A percentile compares a stretch with the other conserved stretches of the same genome.
phyloP scores from a whole-genome alignment of 1,140 invertebrate species.

The Temnothorax nylanderi region DNA sequence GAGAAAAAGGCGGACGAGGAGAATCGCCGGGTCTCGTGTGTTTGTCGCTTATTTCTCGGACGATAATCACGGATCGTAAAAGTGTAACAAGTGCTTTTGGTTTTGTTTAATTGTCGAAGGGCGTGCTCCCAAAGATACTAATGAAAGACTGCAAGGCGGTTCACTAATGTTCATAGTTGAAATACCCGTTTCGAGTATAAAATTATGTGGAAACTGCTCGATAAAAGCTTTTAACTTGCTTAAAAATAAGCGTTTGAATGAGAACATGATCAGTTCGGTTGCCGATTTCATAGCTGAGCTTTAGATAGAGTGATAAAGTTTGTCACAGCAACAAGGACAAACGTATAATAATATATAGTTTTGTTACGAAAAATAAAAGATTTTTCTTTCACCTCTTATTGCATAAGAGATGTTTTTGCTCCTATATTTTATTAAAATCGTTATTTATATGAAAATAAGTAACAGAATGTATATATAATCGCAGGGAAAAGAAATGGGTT shows the following conservation, averaged over 20 bases:
- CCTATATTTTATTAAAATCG: background rate
- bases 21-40: background rate
- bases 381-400: background rate
- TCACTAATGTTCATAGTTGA: background rate
- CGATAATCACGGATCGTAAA: background rate
- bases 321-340: background rate
- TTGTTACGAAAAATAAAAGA: background rate
- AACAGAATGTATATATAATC: slow-evolving; percentile 69
- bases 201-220: background rate
- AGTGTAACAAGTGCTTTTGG: background rate
- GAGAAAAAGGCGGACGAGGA: background rate
- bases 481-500: slow-evolving; percentile 99
- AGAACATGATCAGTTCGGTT: background rate
- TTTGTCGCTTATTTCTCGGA: background rate
- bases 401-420: background rate
- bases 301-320: background rate
- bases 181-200: background rate
- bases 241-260: background rate
- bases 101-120: background rate
- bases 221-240: background rate
- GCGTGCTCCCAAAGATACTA: background rate
- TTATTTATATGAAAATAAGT: background rate
- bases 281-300: background rate
- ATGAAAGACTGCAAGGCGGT: background rate
- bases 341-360: background rate